These are phyloP conservation scores for Nebria brevicollis DNA, from an alignment of 2,888 invertebrate species.

Conservation along the genomic window DNA sequence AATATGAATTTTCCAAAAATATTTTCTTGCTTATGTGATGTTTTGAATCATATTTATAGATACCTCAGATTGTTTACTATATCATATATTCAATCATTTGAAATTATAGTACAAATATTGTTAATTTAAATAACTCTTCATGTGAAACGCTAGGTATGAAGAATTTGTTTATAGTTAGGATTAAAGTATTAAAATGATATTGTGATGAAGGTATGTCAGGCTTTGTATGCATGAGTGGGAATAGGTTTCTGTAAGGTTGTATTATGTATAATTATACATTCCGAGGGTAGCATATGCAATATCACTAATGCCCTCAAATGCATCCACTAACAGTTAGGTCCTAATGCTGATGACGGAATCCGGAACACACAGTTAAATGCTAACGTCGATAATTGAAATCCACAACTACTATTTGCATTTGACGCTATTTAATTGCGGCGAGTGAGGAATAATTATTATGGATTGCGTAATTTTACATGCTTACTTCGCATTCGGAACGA, in stretches of 20 bases:
- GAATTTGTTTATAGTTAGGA: no score
- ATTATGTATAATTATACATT: conserved; percentile 41
- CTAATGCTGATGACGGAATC: background rate
- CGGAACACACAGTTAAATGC: conserved; percentile 22
- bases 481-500: background rate
- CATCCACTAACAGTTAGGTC: conserved; percentile 10
- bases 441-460: conserved; percentile 43
- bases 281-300: conserved; percentile 39
- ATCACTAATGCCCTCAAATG: conserved; percentile 37
- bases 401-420: conserved; percentile 28
- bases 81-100: no score
- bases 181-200: no score
- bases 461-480: conserved; percentile 24
- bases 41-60: no score
- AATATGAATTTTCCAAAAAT: no score
- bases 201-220: background rate
- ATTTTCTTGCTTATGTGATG: no score
- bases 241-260: background rate
- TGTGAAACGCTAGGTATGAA: no score
- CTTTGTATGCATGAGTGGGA: background rate
- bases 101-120: no score
- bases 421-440: conserved; percentile 33
- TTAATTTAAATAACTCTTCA: no score
- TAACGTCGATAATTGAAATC: conserved; percentile 36
- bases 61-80: no score